phyloP scores from a whole-genome alignment of 2,797 vertebrate species.

The Protosalanx chinensis region DNA sequence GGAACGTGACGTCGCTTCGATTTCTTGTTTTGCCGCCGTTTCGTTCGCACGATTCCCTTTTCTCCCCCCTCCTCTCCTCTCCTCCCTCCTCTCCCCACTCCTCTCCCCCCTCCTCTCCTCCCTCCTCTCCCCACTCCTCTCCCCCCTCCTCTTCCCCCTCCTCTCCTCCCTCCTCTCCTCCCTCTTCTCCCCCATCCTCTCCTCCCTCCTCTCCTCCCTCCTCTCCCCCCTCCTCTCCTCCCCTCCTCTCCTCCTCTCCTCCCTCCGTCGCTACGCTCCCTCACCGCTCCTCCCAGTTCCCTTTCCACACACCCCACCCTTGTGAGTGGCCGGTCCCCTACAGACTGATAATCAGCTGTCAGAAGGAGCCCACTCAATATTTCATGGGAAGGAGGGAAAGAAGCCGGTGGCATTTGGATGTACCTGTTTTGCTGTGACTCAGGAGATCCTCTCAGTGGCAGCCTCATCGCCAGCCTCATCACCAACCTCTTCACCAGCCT shows the following conservation, averaged over 20 bases:
- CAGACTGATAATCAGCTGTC: constrained; percentile 42
- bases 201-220: background rate
- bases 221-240: no score
- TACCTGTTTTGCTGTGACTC: constrained; percentile 41
- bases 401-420: constrained; percentile 47
- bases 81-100: background rate
- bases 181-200: constrained; percentile 5
- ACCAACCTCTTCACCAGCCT: constrained; percentile 25
- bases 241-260: background rate
- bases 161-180: background rate
- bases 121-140: background rate
- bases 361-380: constrained; percentile 57
- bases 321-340: constrained; percentile 49
- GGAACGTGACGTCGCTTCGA: constrained; percentile 26
- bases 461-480: constrained; percentile 28
- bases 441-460: constrained; percentile 29
- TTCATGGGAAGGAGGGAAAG: constrained; percentile 50
- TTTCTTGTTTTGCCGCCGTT: constrained; percentile 27
- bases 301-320: constrained; percentile 31
- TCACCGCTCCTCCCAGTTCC: constrained; percentile 23
- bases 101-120: no score
- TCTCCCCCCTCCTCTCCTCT: background rate
- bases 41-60: constrained; percentile 3
- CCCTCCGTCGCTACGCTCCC: background rate
- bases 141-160: background rate